These are phyloP conservation scores for Aporrectodea caliginosa DNA, from an alignment of 1,140 invertebrate species.

Conservation along the genomic window DNA sequence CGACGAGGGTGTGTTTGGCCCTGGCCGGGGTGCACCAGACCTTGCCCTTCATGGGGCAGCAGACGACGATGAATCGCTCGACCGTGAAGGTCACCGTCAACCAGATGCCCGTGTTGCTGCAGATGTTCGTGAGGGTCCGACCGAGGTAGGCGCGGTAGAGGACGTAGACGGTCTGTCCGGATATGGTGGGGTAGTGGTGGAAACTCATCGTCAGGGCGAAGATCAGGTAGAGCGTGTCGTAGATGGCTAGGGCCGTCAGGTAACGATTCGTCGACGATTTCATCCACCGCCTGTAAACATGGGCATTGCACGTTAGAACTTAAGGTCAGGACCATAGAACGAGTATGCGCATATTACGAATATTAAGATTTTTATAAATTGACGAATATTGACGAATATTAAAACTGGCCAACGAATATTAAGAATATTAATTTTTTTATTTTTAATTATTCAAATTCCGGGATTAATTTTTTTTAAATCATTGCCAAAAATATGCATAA, in stretches of 20 bases:
- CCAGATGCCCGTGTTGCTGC: conserved; percentile 69
- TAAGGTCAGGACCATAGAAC: no score
- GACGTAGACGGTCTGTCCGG: not conserved
- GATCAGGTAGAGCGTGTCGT: conserved; percentile 68
- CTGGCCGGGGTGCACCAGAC: conserved; percentile 64
- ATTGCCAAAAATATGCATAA: no score
- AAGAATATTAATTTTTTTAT: no score
- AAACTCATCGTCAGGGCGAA: conserved; percentile 65
- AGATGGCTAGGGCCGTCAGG: conserved; percentile 68
- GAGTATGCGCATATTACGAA: no score
- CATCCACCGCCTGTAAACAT: conserved; percentile 68
- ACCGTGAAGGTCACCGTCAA: conserved; percentile 73
- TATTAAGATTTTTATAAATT: no score
- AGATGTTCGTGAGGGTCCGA: conserved; percentile 64
- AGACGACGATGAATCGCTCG: conserved; percentile 73
- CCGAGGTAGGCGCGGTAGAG: conserved; percentile 52
- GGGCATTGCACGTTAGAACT: no score
- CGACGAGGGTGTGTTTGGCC: conserved; percentile 59
- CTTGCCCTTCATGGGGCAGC: conserved; percentile 70
- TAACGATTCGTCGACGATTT: conserved; percentile 70
- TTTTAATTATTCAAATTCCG: no score
- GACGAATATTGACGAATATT: no score
- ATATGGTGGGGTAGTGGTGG: conserved; percentile 57
- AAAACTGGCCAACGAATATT: no score
- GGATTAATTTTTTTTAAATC: no score